Conservation (phyloP, 2,888 invertebrate genomes). For the Sphinx pinastri region DNA sequence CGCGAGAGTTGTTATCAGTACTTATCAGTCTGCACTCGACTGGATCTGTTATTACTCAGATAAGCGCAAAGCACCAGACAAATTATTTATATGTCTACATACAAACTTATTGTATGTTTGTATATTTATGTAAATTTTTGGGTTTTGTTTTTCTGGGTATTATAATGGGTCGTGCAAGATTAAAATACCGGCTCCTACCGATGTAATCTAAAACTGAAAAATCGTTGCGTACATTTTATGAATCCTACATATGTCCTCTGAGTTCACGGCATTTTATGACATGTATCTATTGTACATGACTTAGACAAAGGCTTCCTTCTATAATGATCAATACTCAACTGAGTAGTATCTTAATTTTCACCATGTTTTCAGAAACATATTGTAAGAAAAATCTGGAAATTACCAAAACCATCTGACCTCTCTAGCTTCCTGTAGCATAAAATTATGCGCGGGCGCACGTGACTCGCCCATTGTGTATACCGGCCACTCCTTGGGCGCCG, state of each 20-base stretch:
- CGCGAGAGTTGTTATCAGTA: slow-evolving; percentile 8
- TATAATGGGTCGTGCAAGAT: no score
- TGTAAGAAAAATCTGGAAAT: neutral
- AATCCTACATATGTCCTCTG: no score
- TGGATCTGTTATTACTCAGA: slow-evolving; percentile 32
- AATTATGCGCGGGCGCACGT: neutral
- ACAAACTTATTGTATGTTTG: neutral
- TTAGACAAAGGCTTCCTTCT: no score
- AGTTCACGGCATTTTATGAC: no score
- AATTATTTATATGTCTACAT: neutral
- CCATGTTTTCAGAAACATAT: no score
- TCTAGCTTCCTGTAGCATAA: neutral
- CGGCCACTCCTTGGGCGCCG: neutral
- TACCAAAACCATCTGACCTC: neutral
- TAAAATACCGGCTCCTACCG: no score
- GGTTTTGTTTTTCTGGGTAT: no score
- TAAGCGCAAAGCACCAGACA: slow-evolving; percentile 27
- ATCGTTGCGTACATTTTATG: no score
- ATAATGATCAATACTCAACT: no score
- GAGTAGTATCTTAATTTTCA: no score
- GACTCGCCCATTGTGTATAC: neutral
- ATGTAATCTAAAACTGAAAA: no score
- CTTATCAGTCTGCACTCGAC: slow-evolving; percentile 25
- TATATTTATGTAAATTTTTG: neutral
- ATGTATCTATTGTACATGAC: no score